Percentiles rank a stretch among this genome's conserved stretches.
Conservation (phyloP, 2,888 invertebrate genomes). For the Camptogramma bilineatum region DNA sequence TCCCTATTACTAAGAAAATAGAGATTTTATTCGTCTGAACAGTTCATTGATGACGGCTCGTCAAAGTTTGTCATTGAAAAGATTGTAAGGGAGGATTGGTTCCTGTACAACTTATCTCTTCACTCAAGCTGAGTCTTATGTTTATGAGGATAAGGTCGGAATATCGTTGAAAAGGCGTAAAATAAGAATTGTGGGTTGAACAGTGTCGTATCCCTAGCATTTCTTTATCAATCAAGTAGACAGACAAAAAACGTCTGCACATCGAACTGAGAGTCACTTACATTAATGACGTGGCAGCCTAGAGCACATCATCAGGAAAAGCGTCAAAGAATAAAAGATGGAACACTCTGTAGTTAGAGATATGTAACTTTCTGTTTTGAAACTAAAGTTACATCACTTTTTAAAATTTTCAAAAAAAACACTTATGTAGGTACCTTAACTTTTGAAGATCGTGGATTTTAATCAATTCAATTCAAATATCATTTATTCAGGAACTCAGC, state of each 20-base stretch:
- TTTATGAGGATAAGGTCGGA: conserved; percentile 16
- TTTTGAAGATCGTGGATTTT: too few relatives aligned
- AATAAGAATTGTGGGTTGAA: conserved; percentile 38
- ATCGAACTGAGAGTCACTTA: conserved; percentile 81
- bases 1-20: conserved; percentile 31
- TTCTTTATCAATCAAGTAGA: conserved; percentile 82
- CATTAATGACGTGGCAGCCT: conserved; percentile 72
- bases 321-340: conserved; percentile 53
- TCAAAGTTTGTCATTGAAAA: conserved; percentile 51
- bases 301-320: conserved; percentile 47
- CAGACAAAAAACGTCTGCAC: conserved; percentile 76
- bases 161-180: conserved; percentile 5
- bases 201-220: conserved; percentile 75
- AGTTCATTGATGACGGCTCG: conserved; percentile 20
- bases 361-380: not conserved
- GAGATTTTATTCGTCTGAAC: conserved; percentile 37
- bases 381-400: not conserved
- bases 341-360: not conserved
- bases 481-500: too few relatives aligned
- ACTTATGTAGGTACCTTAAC: too few relatives aligned
- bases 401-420: too few relatives aligned
- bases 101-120: conserved; percentile 33
- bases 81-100: conserved; percentile 49
- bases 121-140: conserved; percentile 15
- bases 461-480: too few relatives aligned